phyloP scores from a whole-genome alignment of 37 sponge, comb jelly and placozoan species.

The Bolinopsis microptera region DNA sequence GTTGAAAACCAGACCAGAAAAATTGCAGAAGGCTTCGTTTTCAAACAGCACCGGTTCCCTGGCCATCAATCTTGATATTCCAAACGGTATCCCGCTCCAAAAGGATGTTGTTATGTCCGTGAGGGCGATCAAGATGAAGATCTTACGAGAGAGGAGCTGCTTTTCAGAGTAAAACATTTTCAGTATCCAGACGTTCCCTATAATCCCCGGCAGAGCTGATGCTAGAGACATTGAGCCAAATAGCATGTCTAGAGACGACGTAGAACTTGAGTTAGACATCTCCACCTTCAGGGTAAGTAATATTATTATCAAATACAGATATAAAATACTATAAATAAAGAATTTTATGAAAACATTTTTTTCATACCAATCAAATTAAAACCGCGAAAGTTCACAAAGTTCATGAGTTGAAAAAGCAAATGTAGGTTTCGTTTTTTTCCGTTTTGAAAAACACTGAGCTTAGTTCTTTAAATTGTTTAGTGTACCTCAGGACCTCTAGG shows the following conservation, averaged over 20 bases:
- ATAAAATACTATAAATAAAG: no score
- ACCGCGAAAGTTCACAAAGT: no score
- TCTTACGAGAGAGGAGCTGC: slow-evolving; percentile 37
- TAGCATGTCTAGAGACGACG: background rate
- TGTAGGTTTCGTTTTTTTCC: no score
- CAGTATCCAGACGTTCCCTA: slow-evolving; percentile 47
- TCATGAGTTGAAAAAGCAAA: no score
- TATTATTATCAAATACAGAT: no score
- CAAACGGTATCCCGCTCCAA: slow-evolving; percentile 45
- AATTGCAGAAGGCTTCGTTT: slow-evolving; percentile 12
- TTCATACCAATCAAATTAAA: no score
- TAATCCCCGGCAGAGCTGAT: background rate
- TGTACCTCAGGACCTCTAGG: no score
- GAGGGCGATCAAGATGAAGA: slow-evolving; percentile 44
- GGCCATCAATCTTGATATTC: background rate
- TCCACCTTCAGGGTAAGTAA: no score
- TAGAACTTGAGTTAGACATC: slow-evolving; percentile 9
- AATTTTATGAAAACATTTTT: no score
- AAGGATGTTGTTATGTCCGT: slow-evolving; percentile 14
- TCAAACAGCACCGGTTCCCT: background rate
- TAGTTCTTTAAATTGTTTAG: no score
- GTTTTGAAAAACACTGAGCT: no score
- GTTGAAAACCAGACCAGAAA: slow-evolving; percentile 57
- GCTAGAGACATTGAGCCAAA: background rate
- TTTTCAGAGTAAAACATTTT: background rate